Base-by-base conservation (phyloP, 2,888 invertebrate species). In the Heliconius aoede region DNA sequence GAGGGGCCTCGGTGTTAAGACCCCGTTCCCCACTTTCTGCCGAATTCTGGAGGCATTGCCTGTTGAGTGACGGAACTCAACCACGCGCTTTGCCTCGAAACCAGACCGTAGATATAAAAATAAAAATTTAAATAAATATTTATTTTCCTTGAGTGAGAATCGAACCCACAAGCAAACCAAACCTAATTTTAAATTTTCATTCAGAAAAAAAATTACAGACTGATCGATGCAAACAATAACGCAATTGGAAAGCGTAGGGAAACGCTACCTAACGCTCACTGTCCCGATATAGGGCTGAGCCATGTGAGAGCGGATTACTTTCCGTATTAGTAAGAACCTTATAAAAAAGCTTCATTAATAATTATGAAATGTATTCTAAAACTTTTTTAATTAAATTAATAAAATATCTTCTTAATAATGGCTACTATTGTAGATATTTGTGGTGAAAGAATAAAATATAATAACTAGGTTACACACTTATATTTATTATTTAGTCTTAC, bases 201-300 rank as follows among this genome's bases (percentile, higher is more conserved):
- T 28, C 21, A 51, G 28, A 30, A 64, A 64, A 64, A 62, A 32
- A 28, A 13, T 8, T 32, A 36, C 36, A 30, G 24, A 65, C 24
- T 65, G 36, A n/a, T 36, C n/a, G 64, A 65, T n/a, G 64, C n/a
- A 13, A 15, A 65, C 24, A 65, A 64, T 64, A n/a, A 64, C 64
- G 15, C n/a, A 32, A 1, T 0, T 64, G 11, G 32, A 64, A 64
- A 64, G 32, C 64, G 64, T 64, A 32, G 64, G 64, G 68, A 68
- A 68, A 46, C 4, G 26, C 46, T 36, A 26, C 40, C 26, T 68
- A 68, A 26, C 26, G 4, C 51, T 26, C 40, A 69, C 28, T 69
- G 46, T 69, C 36, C 64, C 64, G 64, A 65, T 65, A 65, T 65
- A 65, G 64, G 36, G 64, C 64, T 36, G 11, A 65, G 64, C 36